These are phyloP conservation scores for Porites rus DNA, from an alignment of 92 coral and sea anemone species.

Conservation along the genomic window DNA sequence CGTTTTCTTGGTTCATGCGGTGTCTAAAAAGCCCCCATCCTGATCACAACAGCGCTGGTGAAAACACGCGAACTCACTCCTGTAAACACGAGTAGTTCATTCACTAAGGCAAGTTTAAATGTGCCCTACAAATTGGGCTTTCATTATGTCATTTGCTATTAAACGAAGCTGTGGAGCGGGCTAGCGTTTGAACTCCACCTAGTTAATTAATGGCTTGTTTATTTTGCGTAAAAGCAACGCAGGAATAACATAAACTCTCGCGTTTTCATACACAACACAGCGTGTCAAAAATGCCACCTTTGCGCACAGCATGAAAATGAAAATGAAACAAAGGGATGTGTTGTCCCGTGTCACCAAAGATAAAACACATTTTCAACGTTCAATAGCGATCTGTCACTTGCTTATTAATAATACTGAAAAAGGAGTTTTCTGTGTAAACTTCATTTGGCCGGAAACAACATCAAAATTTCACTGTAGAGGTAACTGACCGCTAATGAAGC, in stretches of 20 bases:
- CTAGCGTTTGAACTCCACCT: not conserved
- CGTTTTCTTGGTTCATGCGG: not conserved
- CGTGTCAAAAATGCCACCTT: slow-evolving; percentile 29
- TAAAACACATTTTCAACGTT: slow-evolving; percentile 49
- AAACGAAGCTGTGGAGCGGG: not conserved
- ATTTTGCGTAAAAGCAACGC: slow-evolving; percentile 33
- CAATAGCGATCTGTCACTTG: slow-evolving; percentile 48
- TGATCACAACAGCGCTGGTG: not conserved
- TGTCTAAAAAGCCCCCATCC: slow-evolving; percentile 1
- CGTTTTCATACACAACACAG: slow-evolving; percentile 35
- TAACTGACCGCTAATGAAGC: not conserved
- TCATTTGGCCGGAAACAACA: slow-evolving; percentile 29
- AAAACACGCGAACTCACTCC: slow-evolving; percentile 25
- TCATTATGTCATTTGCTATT: slow-evolving; percentile 17
- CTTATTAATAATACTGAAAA: slow-evolving; percentile 36
- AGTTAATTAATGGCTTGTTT: slow-evolving; percentile 7
- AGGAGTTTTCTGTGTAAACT: slow-evolving; percentile 47
- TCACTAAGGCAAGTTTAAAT: slow-evolving; percentile 15
- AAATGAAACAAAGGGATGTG: slow-evolving; percentile 8
- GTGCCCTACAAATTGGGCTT: slow-evolving; percentile 16
- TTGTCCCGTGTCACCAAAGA: slow-evolving; percentile 41
- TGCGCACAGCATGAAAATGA: slow-evolving; percentile 26
- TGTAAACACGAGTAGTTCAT: not conserved
- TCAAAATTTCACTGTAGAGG: not conserved
- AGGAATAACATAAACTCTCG: slow-evolving; percentile 44